Base-by-base conservation (phyloP, 2,797 vertebrate genomes). In the Arremon aurantiirostris region DNA sequence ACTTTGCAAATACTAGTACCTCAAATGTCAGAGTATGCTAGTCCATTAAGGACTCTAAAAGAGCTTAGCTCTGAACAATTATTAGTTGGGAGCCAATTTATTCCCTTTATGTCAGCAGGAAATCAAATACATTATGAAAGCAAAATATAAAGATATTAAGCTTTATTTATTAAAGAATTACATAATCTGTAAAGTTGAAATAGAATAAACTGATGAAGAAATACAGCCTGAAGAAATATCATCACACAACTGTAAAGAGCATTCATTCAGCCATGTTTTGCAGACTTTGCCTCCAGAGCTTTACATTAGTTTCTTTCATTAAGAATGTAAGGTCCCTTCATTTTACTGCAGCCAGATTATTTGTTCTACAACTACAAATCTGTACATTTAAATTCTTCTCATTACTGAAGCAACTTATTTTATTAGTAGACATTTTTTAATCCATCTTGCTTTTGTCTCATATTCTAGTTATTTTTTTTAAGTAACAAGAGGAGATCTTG, bases 1-100 rank as follows among this genome's bases (percentile, higher is more conserved):
- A 97, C 95, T 83, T 55, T 63, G 81, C 30, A 94, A 95, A 89
- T 56, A 79, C 11, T 77, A 93, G 57, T 66, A 91, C 53, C 47
- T 84, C 83, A 83, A 80, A 93, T 7, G 28, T 93, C 68, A 96
- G 78, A 75, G 50, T 42, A 44, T 73, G 37, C 69, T 50, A 86
- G 34, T 71, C 63, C 32, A 77, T 60, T 88, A 94, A 55, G 14
- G 59, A 37, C 35, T 56, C 39, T 39, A 69, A 85, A 93, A 91
- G 32, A 71, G 7, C 69, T 89, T 87, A 75, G 82, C 32, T 64
- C 46, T 71, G 66, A 78, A 68, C 26, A 92, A 21, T 60, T 81
- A 82, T n/a, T 65, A 89, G 27, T 27, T 88, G 23, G 9, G 15
- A 50, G 42, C 70, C 57, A 82, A 42, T 81, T 92, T 56, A n/a